Percentiles rank a stretch among this genome's conserved stretches.
Conservation (phyloP, 2,113 vertebrate genomes). For the Chaetodon auriga region DNA sequence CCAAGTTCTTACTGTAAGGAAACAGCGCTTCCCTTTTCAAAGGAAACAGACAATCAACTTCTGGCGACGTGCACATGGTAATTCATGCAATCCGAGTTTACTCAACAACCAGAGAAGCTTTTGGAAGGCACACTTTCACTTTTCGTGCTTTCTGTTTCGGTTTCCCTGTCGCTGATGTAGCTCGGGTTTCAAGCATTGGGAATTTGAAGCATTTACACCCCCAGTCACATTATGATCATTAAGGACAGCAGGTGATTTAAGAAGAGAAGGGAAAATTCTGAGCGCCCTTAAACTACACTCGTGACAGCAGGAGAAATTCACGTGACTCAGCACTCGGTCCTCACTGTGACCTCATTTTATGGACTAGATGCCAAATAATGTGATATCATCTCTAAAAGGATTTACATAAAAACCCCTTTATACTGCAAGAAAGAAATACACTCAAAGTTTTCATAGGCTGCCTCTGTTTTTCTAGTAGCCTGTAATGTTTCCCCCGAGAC, state of each 20-base stretch:
- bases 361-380: background rate
- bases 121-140: background rate
- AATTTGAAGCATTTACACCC: too few relatives aligned
- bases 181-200: too few relatives aligned
- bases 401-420: background rate
- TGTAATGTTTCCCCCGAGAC: background rate
- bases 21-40: conserved; percentile 26
- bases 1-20: conserved; percentile 9
- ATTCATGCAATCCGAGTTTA: background rate
- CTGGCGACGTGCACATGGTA: background rate
- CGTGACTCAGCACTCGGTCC: background rate
- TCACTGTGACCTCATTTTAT: background rate
- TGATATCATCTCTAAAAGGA: too few relatives aligned
- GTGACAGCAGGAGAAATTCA: background rate
- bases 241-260: background rate
- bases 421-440: background rate
- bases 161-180: conserved; percentile 3
- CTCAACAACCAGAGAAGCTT: too few relatives aligned
- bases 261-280: background rate
- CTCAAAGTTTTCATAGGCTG: background rate
- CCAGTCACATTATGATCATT: background rate
- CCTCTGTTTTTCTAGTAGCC: too few relatives aligned
- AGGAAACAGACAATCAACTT: background rate
- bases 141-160: conserved; percentile 47
- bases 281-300: background rate